Conservation (phyloP, 2,888 invertebrate species). For the Drosophila mulleri region DNA sequence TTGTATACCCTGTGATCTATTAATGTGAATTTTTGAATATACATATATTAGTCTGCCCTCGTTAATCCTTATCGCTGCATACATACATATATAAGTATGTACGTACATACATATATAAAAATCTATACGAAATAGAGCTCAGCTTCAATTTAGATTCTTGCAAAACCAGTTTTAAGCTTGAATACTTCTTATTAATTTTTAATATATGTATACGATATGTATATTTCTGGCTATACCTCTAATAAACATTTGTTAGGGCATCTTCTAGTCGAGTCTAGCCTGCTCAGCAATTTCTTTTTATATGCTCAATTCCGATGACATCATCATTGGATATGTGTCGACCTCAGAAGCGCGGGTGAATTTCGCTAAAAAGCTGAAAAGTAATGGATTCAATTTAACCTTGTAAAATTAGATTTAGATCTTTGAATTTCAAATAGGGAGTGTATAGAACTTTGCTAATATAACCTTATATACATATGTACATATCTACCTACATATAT, state of each 20-base stretch:
- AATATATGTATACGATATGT: too few relatives aligned
- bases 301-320: conserved; percentile 36
- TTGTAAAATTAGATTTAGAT: not conserved
- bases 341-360: conserved; percentile 25
- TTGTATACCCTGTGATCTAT: not conserved
- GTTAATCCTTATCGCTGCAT: not conserved
- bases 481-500: too few relatives aligned
- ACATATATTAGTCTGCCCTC: too few relatives aligned
- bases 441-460: not conserved
- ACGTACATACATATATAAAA: not conserved
- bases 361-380: conserved; percentile 8
- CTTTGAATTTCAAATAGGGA: not conserved
- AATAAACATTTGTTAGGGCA: not conserved
- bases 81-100: not conserved
- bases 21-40: too few relatives aligned
- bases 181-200: not conserved
- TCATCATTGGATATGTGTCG: conserved; percentile 32
- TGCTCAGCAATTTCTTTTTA: not conserved
- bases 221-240: not conserved
- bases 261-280: not conserved
- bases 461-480: too few relatives aligned
- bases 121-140: too few relatives aligned
- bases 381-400: conserved; percentile 4
- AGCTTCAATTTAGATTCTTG: not conserved
- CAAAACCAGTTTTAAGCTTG: not conserved